Evolutionary conservation across 1,140 invertebrate genomes (phyloP).

Genomic region (Micrasema minimum): DNA sequence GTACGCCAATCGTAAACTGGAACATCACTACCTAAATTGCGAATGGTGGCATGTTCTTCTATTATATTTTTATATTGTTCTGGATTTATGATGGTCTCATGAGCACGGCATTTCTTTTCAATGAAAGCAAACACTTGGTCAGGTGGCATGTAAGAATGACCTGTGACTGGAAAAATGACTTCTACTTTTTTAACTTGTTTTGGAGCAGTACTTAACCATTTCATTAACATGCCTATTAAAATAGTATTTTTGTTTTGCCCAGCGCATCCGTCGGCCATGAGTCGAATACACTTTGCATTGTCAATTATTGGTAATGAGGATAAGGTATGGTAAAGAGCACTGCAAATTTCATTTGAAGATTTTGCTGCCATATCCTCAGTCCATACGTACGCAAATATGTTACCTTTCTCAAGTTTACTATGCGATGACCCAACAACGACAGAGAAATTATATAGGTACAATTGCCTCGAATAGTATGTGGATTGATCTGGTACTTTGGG

Average conservation of each 20-base stretch:
- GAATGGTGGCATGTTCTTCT: not conserved
- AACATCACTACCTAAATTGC: not conserved
- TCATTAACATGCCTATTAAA: too few relatives aligned
- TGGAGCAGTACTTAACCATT: too few relatives aligned
- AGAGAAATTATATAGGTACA: slow-evolving; percentile 59
- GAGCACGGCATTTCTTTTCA: not conserved
- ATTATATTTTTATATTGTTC: not conserved
- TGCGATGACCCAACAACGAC: slow-evolving; percentile 56
- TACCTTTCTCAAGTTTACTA: slow-evolving; percentile 48
- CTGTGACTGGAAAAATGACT: too few relatives aligned
- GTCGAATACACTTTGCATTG: slow-evolving; percentile 47
- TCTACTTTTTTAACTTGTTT: too few relatives aligned
- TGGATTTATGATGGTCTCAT: not conserved
- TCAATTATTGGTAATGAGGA: slow-evolving; percentile 44
- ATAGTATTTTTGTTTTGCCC: slow-evolving; percentile 58
- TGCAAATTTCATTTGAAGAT: slow-evolving; percentile 56
- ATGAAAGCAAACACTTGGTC: not conserved
- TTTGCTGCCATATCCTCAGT: slow-evolving; percentile 55
- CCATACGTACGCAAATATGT: slow-evolving; percentile 55
- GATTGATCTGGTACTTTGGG: slow-evolving; percentile 56
- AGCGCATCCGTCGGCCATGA: slow-evolving; percentile 54
- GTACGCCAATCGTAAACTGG: not conserved
- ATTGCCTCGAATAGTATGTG: slow-evolving; percentile 56
- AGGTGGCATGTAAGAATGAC: slow-evolving; percentile 54
- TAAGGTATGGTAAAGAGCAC: slow-evolving; percentile 54